Conservation (phyloP, 1,140 invertebrate species). For the Heterodera schachtii region DNA sequence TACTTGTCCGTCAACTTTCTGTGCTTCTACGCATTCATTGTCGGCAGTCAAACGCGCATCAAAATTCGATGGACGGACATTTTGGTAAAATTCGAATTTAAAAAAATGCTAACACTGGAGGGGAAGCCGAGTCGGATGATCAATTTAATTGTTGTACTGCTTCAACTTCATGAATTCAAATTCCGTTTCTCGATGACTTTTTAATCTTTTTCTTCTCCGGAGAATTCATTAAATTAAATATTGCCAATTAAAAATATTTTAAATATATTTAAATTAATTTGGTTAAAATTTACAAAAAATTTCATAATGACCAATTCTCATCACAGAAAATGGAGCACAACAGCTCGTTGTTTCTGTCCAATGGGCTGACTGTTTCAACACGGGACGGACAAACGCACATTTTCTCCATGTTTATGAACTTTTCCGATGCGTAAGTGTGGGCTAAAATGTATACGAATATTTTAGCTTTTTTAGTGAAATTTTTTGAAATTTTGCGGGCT, state of each 20-base stretch:
- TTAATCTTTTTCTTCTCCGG: no score
- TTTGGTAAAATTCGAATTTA: constrained; percentile 63
- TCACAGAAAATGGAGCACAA: constrained; percentile 66
- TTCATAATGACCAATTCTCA: constrained; percentile 11
- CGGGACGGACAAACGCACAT: constrained; percentile 71
- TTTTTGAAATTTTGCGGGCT: no score
- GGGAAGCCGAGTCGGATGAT: no score
- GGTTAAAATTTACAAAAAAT: neutral
- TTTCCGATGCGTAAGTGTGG: constrained; percentile 75
- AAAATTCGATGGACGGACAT: constrained; percentile 76
- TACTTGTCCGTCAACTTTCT: constrained; percentile 92
- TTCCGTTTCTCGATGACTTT: no score
- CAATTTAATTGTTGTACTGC: no score
- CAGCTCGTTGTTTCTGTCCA: constrained; percentile 74
- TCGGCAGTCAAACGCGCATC: constrained; percentile 85
- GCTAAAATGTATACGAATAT: no score
- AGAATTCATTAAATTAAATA: no score
- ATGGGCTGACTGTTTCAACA: constrained; percentile 82
- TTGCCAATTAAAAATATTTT: no score
- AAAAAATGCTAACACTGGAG: no score
- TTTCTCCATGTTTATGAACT: constrained; percentile 86
- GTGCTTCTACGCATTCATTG: constrained; percentile 91
- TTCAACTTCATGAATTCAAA: no score
- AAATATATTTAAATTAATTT: no score
- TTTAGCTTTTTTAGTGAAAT: no score